Conservation (phyloP, 2,797 vertebrate species). For the Syndactyla subalaris region DNA sequence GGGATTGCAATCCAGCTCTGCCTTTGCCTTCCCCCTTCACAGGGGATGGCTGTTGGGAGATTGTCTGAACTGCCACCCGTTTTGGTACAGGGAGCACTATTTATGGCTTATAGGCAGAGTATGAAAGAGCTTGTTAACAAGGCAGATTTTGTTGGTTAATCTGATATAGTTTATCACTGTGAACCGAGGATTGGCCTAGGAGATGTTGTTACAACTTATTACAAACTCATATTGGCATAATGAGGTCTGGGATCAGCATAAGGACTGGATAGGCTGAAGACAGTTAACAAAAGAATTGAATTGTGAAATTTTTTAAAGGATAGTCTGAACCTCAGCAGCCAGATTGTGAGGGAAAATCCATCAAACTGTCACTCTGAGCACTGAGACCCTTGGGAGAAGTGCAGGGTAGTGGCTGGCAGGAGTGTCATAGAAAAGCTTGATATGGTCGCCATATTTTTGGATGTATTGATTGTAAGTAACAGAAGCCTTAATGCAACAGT, state of each 20-base stretch:
- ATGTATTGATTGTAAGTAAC: not conserved
- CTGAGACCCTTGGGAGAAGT: fast-evolving
- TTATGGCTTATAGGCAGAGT: not conserved
- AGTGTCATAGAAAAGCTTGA: not conserved
- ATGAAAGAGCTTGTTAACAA: not conserved
- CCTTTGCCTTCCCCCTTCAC: not conserved
- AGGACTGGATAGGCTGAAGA: not conserved
- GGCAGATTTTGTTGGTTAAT: not conserved
- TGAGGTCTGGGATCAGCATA: not conserved
- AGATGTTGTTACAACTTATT: not conserved
- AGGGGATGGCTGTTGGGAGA: not conserved
- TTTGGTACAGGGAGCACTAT: not conserved
- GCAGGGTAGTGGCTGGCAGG: not conserved
- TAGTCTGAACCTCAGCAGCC: not conserved
- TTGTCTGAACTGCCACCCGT: fast-evolving
- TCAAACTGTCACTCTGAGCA: not conserved
- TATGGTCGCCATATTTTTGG: not conserved
- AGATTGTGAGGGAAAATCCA: not conserved
- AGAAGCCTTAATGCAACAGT: not conserved
- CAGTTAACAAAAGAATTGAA: not conserved
- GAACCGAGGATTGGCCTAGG: not conserved
- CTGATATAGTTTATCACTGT: not conserved
- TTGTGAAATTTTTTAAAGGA: not conserved
- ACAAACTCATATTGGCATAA: not conserved
- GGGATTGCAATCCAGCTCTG: not conserved